Evolutionary conservation across 1,140 invertebrate genomes (phyloP).

Genomic region (Physella acuta): DNA sequence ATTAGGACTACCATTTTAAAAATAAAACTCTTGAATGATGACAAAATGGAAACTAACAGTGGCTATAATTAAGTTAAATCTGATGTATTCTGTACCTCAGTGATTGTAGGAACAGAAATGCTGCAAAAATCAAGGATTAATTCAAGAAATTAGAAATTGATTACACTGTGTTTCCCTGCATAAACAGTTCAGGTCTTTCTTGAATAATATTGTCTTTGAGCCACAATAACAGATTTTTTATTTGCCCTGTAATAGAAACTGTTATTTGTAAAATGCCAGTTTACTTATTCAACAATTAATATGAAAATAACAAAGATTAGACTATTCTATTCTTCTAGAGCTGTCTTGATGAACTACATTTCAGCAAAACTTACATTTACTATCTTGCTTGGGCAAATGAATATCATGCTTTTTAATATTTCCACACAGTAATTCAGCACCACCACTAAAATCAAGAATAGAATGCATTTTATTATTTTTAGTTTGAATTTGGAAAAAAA

Average conservation of each 20-base stretch:
- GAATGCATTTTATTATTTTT: too few species aligned
- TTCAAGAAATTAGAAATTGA: slow-evolving; percentile 42
- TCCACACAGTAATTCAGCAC: slow-evolving; percentile 82
- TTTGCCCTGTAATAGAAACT: slow-evolving; percentile 67
- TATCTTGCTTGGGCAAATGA: slow-evolving; percentile 62
- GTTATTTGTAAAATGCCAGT: neutral
- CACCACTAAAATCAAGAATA: slow-evolving; percentile 71
- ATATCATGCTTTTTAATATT: slow-evolving; percentile 76
- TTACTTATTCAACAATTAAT: neutral
- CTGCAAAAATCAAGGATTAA: neutral
- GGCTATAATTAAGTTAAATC: neutral
- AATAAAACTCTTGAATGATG: neutral
- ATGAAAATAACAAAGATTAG: too few species aligned
- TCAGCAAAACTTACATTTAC: slow-evolving; percentile 47
- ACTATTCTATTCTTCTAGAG: neutral
- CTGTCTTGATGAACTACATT: slow-evolving; percentile 72
- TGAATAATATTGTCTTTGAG: slow-evolving; percentile 81
- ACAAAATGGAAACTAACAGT: neutral
- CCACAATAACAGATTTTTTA: slow-evolving; percentile 76
- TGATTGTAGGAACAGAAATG: too few species aligned
- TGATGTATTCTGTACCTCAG: neutral
- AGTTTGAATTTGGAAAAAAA: too few species aligned
- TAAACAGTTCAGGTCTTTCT: slow-evolving; percentile 85
- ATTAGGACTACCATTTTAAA: neutral
- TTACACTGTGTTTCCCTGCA: slow-evolving; percentile 80